phyloP scores from a whole-genome alignment of 2,113 vertebrate species.

The Laticauda colubrina region DNA sequence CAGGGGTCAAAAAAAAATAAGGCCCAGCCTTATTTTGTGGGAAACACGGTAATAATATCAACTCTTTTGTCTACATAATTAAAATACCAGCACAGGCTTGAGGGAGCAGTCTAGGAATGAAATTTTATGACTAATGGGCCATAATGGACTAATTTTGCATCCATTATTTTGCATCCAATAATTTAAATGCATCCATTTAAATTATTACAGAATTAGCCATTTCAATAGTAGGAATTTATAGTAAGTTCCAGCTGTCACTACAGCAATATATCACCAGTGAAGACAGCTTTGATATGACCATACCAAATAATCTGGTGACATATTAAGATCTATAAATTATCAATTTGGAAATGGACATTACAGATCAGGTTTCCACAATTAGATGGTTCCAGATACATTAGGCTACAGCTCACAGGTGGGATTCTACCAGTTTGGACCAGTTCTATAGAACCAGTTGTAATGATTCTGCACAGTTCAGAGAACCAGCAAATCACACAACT shows the following conservation, averaged over 20 bases:
- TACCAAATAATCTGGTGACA: neutral
- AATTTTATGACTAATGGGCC: neutral
- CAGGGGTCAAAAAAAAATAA: no score
- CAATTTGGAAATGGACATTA: neutral
- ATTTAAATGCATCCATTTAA: no score
- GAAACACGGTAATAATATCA: neutral
- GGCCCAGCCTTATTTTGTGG: no score
- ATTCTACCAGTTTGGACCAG: no score
- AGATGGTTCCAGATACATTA: neutral
- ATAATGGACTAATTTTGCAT: neutral
- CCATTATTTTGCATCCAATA: no score
- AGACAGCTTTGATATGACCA: neutral
- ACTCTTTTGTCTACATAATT: neutral
- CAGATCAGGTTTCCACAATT: neutral
- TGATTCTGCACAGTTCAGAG: no score
- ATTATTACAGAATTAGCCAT: neutral
- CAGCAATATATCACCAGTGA: neutral
- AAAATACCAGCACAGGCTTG: neutral
- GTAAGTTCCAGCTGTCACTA: neutral
- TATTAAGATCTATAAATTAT: neutral
- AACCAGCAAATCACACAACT: no score
- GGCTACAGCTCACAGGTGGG: neutral
- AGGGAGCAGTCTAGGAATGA: neutral
- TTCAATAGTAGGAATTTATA: neutral
- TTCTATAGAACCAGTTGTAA: no score